These are phyloP conservation scores for Gambelia wislizenii DNA, from an alignment of 2,797 vertebrate species.

Conservation along the genomic window DNA sequence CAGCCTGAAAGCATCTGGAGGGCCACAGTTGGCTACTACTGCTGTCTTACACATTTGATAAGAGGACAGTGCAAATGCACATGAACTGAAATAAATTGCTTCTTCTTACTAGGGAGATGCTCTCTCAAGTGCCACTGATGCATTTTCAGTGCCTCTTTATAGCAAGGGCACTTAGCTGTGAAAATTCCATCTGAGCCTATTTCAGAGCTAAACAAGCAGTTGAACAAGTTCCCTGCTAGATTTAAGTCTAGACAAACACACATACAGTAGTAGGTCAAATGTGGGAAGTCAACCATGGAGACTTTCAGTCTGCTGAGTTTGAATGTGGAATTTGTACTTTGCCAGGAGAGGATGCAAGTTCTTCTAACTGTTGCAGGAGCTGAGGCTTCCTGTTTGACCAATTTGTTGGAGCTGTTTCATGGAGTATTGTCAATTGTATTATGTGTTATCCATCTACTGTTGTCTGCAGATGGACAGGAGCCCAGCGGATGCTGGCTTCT, in stretches of 20 bases:
- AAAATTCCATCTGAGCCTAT: constrained; percentile 8
- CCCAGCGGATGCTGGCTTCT: background rate
- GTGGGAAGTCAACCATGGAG: background rate
- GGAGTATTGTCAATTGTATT: background rate
- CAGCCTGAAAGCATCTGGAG: no score
- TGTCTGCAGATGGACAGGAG: background rate
- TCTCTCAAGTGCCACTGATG: background rate
- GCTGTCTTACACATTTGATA: constrained; percentile 2
- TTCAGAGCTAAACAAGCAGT: constrained; percentile 54
- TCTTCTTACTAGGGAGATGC: background rate
- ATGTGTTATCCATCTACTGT: background rate
- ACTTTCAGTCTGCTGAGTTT: background rate
- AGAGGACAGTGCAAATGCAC: constrained; percentile 14
- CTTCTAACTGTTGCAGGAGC: accelerated
- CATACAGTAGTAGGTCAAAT: background rate
- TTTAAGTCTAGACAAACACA: constrained; percentile 9
- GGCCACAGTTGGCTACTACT: no score
- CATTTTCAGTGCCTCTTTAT: constrained; percentile 38
- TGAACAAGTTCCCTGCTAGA: constrained; percentile 28
- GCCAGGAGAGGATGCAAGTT: background rate
- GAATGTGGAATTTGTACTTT: background rate
- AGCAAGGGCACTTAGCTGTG: constrained; percentile 40
- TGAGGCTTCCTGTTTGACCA: constrained; percentile 33
- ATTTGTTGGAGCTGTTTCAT: background rate
- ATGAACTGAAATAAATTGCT: background rate